Base-by-base conservation (phyloP, 2,888 invertebrate species). In the Empis livida region DNA sequence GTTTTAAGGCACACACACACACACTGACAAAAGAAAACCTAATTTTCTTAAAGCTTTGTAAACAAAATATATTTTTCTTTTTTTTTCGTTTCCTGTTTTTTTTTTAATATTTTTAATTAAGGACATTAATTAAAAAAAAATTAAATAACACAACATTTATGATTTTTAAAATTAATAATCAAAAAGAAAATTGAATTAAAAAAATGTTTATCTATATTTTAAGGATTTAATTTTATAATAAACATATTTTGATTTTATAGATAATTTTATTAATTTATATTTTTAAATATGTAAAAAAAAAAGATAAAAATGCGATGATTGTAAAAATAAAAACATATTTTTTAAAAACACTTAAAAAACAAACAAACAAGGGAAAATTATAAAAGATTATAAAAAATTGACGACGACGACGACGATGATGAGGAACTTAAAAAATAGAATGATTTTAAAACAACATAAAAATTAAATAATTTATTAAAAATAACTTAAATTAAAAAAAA, bases 1-100 rank as follows among this genome's bases (percentile, higher is more conserved):
- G 67, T 59, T 63, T 63, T 66, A 67, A 64, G 63, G 49, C 47
- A 50, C 50, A 49, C 35, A 42, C 47, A 51, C 41, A 45, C 42
- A 46, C 52, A 55, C 45, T 41, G 54, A 52, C 45, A 46, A 49
- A 53, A 55, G 47, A 51, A 53, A 53, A 50, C 49, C 13, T 39
- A 47, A 27, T 27, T 27, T 27, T 27, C 23, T n/a, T n/a, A 27
- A 27, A 2, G 23, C 23, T 27, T 27, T 27, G 23, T 27, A 27
- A 35, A 35, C 8, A 35, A 35, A 35, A 35, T 13, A 35, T 13
- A 14, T 13, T 13, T 35, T 35, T 35, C 5, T 35, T 3, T 35
- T 35, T 35, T 35, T 35, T 35, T 35, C 13, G n/a, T 35, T 35
- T 32, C 32, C 9, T 10, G 9, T 5, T 32, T 32, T 32, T 32